Percentiles rank a stretch among this genome's conserved stretches.
Conservation (phyloP, 2,888 invertebrate genomes). For the Calameuta idolon region DNA sequence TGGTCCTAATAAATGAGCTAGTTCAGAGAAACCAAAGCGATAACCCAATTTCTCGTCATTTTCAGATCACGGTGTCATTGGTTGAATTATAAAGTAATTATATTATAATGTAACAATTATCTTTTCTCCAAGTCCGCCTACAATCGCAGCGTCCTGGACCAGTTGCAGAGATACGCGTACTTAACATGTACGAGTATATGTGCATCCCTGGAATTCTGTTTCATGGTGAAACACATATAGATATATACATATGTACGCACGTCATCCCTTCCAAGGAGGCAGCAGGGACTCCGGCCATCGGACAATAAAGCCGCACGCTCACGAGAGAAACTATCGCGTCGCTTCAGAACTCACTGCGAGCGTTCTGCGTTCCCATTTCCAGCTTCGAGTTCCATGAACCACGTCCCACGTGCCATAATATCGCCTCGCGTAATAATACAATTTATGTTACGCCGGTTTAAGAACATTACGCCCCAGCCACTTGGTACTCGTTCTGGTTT, state of each 20-base stretch:
- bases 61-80: background rate
- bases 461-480: background rate
- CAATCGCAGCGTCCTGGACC: background rate
- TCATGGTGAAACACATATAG: background rate
- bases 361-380: background rate
- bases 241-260: background rate
- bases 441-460: background rate
- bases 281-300: background rate
- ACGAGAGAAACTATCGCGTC: constrained; percentile 2
- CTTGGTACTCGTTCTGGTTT: background rate
- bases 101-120: background rate
- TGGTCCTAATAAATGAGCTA: too few species aligned
- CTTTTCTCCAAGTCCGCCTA: background rate
- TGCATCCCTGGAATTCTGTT: background rate
- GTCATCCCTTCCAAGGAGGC: background rate
- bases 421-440: background rate
- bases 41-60: constrained; percentile 48
- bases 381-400: background rate
- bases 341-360: background rate
- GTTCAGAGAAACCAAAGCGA: constrained; percentile 40
- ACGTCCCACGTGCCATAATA: background rate
- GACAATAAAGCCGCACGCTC: constrained; percentile 4
- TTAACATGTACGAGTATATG: background rate
- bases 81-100: background rate
- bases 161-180: background rate